phyloP scores from a whole-genome alignment of 2,797 vertebrate genomes.

The Poeciliopsis paucimaculata region DNA sequence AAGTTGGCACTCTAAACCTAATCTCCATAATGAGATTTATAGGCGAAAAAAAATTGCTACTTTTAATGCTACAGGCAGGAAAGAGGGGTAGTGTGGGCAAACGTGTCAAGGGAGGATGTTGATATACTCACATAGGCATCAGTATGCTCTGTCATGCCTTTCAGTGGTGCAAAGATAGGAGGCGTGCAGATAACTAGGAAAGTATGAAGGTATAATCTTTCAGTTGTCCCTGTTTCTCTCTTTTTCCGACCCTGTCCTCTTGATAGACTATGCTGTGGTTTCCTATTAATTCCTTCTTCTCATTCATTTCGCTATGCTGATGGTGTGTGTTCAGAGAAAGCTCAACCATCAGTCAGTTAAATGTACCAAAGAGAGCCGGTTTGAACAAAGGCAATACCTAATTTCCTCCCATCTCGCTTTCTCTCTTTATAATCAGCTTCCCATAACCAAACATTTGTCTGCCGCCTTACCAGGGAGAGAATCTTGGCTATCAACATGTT shows the following conservation, averaged over 20 bases:
- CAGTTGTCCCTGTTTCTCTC: constrained; percentile 45
- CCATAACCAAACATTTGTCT: constrained; percentile 49
- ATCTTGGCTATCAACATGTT: constrained; percentile 23
- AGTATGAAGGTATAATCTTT: constrained; percentile 59
- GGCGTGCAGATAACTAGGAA: constrained; percentile 48
- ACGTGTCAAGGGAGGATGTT: constrained; percentile 47
- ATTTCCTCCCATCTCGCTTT: constrained; percentile 52
- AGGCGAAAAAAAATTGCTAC: constrained; percentile 44
- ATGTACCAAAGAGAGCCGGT: constrained; percentile 53
- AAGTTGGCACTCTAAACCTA: constrained; percentile 65
- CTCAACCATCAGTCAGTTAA: constrained; percentile 62
- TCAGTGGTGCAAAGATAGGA: constrained; percentile 61
- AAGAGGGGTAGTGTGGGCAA: constrained; percentile 55
- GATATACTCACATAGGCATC: constrained; percentile 69
- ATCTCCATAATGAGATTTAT: constrained; percentile 74
- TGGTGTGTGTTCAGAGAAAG: constrained; percentile 46
- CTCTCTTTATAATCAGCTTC: constrained; percentile 26
- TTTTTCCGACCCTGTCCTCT: constrained; percentile 40
- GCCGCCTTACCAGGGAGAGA: constrained; percentile 32
- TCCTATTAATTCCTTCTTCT: constrained; percentile 45
- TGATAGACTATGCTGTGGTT: constrained; percentile 47
- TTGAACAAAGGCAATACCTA: constrained; percentile 51
- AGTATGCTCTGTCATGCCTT: constrained; percentile 62
- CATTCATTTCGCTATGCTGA: constrained; percentile 53
- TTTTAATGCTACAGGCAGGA: constrained; percentile 59